A percentile compares a stretch with the other conserved stretches of the same genome.
phyloP scores from a whole-genome alignment of 2,113 vertebrate genomes.

The Ondatra zibethicus region DNA sequence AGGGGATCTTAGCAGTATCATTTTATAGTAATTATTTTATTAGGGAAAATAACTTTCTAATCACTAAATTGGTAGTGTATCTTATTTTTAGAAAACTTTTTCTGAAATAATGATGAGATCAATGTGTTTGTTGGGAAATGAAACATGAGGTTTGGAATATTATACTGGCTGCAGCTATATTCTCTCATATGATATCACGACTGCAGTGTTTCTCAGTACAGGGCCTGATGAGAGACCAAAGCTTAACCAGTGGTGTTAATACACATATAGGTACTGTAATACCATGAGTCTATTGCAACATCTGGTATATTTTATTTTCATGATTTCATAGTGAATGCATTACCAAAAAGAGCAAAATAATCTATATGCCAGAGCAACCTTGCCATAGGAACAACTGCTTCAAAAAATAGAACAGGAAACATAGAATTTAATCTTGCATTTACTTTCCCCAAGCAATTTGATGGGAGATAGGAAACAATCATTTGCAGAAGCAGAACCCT shows the following conservation, averaged over 20 bases:
- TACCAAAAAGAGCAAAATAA: conserved; percentile 59
- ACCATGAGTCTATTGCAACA: conserved; percentile 49
- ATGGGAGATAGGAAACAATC: conserved; percentile 51
- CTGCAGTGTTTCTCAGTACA: neutral
- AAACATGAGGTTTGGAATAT: neutral
- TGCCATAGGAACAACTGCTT: conserved; percentile 23
- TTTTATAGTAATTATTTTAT: neutral
- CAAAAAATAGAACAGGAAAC: conserved; percentile 47
- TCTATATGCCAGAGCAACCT: conserved; percentile 50
- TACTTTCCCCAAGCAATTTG: conserved; percentile 27
- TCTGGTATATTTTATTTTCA: conserved; percentile 66
- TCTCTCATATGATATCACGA: neutral
- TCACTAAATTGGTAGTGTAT: neutral
- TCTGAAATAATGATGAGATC: conserved; percentile 33
- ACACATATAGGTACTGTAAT: conserved; percentile 2
- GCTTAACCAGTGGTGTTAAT: neutral
- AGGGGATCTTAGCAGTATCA: conserved; percentile 2
- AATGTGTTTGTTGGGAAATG: neutral
- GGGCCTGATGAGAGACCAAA: neutral
- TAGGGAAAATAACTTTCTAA: neutral
- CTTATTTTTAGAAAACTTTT: neutral
- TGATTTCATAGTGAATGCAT: conserved; percentile 49
- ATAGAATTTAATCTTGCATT: conserved; percentile 59
- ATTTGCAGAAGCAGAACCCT: conserved; percentile 51
- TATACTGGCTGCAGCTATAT: neutral